These are phyloP conservation scores for Cryptoprocta ferox DNA, from an alignment of 2,797 vertebrate genomes.

Conservation along the genomic window DNA sequence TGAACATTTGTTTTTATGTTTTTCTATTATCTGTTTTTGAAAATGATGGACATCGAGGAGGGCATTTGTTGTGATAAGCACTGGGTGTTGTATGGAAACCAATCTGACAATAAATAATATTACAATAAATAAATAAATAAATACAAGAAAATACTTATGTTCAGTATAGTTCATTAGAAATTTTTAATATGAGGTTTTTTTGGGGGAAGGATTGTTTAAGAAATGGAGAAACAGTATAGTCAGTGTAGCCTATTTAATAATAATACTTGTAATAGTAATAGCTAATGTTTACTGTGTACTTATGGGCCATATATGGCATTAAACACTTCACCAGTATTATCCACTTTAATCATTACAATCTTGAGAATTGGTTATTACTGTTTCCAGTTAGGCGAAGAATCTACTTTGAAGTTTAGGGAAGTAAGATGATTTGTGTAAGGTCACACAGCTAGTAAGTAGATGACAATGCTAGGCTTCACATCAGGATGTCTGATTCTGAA, in stretches of 20 bases:
- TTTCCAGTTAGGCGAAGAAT: background rate
- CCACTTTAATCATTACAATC: background rate
- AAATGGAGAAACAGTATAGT: slow-evolving; percentile 1
- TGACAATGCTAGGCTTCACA: background rate
- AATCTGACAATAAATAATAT: too few relatives aligned
- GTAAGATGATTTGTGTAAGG: background rate
- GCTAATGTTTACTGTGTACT: background rate
- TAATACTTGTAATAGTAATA: slow-evolving; percentile 1
- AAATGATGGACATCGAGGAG: background rate
- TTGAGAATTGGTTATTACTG: background rate
- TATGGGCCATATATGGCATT: background rate
- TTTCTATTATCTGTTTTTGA: background rate
- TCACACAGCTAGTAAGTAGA: background rate
- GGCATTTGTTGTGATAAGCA: too few relatives aligned
- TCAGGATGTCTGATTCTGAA: background rate
- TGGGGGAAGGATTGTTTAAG: background rate
- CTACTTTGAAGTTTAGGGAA: background rate
- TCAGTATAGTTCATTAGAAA: slow-evolving; percentile 1
- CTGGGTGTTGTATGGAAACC: too few relatives aligned
- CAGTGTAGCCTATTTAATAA: background rate
- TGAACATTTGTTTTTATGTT: background rate
- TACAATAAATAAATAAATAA: too few relatives aligned
- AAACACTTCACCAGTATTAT: background rate
- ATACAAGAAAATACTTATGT: background rate
- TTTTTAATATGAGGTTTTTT: background rate